Evolutionary conservation across 2,888 invertebrate species (phyloP).

Genomic region (Linhomoeus sp.): DNA sequence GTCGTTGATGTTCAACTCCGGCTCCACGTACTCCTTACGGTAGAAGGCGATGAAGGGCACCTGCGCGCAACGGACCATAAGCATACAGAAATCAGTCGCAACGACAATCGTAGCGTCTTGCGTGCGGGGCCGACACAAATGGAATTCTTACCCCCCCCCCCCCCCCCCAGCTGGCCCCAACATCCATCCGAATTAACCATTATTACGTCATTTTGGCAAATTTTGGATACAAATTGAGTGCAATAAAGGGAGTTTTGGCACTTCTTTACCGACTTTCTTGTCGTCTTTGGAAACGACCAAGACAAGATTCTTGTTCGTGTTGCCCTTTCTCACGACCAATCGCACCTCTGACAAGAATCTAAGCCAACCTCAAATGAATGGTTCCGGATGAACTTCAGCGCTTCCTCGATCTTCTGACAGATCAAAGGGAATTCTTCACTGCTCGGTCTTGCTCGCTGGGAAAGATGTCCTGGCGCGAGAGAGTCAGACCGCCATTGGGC

Average conservation of each 20-base stretch:
- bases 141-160: not conserved
- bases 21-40: constrained; percentile 86
- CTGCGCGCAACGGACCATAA: constrained; percentile 11
- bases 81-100: too few relatives aligned
- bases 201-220: too few relatives aligned
- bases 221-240: too few relatives aligned
- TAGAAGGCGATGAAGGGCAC: constrained; percentile 98
- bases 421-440: not conserved
- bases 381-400: constrained; percentile 82
- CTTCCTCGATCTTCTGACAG: constrained; percentile 42
- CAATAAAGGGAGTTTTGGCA: too few relatives aligned
- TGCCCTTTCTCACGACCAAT: too few relatives aligned
- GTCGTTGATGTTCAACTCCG: constrained; percentile 77
- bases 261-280: too few relatives aligned
- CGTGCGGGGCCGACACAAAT: not conserved
- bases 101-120: too few relatives aligned
- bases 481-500: not conserved
- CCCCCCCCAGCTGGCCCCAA: too few relatives aligned
- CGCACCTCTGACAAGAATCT: too few relatives aligned
- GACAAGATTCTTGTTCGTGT: too few relatives aligned
- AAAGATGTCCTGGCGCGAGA: not conserved
- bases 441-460: constrained; percentile 4
- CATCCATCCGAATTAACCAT: too few relatives aligned
- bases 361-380: constrained; percentile 66
- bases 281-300: too few relatives aligned